These are phyloP conservation scores for Lycodopsis pacificus DNA, from an alignment of 2,797 vertebrate genomes.

Conservation along the genomic window DNA sequence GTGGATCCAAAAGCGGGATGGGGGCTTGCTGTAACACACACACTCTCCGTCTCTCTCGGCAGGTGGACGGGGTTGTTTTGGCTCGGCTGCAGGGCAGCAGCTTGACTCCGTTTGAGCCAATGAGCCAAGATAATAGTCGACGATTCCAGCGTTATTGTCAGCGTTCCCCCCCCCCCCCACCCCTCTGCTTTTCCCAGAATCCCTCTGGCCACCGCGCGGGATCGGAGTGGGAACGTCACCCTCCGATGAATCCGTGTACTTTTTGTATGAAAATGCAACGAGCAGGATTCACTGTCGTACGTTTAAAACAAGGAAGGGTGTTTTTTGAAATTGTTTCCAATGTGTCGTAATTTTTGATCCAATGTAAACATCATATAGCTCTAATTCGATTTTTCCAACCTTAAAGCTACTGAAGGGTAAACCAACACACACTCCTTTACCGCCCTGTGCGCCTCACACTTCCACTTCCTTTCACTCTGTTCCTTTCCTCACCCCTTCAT, in stretches of 20 bases:
- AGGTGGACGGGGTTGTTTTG: constrained; percentile 84
- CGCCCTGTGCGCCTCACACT: background rate
- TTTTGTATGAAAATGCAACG: constrained; percentile 39
- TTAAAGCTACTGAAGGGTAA: background rate
- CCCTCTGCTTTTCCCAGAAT: constrained; percentile 77
- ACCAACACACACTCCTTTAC: constrained; percentile 4
- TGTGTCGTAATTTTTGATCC: constrained; percentile 1
- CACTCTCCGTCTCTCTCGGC: constrained; percentile 68
- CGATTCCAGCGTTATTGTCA: constrained; percentile 82
- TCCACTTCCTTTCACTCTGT: constrained; percentile 2
- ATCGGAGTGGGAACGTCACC: constrained; percentile 55
- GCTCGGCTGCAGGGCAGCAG: constrained; percentile 81
- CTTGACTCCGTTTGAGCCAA: constrained; percentile 83
- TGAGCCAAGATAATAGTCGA: constrained; percentile 82
- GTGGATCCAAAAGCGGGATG: constrained; percentile 68
- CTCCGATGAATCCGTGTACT: constrained; percentile 43
- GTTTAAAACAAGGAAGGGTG: constrained; percentile 10
- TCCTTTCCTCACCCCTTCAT: constrained; percentile 10
- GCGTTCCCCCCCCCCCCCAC: constrained; percentile 24
- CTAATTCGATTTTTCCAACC: constrained; percentile 13
- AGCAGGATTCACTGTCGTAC: background rate
- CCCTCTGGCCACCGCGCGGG: constrained; percentile 48
- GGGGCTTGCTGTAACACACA: constrained; percentile 46
- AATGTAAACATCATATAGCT: constrained; percentile 22
- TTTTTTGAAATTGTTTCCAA: constrained; percentile 20